These are phyloP conservation scores for Danio choprae DNA, from an alignment of 2,797 vertebrate genomes.

Conservation along the genomic window DNA sequence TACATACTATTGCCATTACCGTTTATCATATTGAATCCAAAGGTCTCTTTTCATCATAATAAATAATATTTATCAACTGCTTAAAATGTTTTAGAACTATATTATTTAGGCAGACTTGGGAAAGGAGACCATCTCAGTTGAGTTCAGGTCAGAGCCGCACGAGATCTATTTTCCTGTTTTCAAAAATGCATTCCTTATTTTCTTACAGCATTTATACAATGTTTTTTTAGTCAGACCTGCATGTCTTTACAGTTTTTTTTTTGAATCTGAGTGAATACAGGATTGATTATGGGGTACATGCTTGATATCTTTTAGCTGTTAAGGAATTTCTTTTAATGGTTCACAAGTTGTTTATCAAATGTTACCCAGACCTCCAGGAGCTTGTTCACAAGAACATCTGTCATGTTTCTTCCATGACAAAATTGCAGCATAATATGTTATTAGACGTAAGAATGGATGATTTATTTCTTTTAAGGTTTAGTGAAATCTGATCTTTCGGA, in stretches of 20 bases:
- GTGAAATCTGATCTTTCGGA: constrained; percentile 8
- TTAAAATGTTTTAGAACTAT: too few species aligned
- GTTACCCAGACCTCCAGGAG: constrained; percentile 1
- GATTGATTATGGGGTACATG: constrained; percentile 12
- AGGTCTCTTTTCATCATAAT: too few species aligned
- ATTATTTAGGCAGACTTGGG: too few species aligned
- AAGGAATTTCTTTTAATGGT: constrained; percentile 14
- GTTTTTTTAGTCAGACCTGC: neutral
- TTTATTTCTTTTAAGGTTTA: neutral
- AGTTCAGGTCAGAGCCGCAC: neutral
- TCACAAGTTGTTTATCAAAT: neutral
- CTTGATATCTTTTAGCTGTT: constrained; percentile 19
- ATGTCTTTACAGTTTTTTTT: neutral
- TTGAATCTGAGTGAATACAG: constrained; percentile 8
- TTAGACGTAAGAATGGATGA: neutral
- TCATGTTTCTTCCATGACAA: constrained; percentile 1
- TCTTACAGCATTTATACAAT: neutral
- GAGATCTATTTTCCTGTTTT: neutral
- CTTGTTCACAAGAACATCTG: constrained; percentile 11
- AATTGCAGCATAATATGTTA: constrained; percentile 9
- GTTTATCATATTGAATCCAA: too few species aligned
- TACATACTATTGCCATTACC: too few species aligned
- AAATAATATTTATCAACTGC: too few species aligned
- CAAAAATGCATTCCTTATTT: neutral
- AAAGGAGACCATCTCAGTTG: neutral